These are phyloP conservation scores for Quiscalus mexicanus DNA, from an alignment of 2,113 vertebrate species.

Conservation along the genomic window DNA sequence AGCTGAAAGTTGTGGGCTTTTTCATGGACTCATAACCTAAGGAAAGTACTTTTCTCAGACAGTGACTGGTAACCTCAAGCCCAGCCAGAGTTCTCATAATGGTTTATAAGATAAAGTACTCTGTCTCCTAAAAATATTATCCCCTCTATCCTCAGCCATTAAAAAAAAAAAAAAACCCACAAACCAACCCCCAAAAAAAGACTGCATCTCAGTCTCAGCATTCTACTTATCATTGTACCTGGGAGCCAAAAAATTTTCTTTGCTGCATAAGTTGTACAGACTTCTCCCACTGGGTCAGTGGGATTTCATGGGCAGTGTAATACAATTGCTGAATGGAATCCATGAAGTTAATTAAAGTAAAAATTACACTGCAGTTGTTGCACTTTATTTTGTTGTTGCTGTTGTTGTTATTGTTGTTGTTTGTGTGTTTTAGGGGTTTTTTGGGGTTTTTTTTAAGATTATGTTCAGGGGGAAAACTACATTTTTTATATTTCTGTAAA, in stretches of 20 bases:
- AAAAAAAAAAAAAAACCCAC: neutral
- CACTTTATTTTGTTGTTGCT: neutral
- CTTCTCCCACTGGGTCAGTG: neutral
- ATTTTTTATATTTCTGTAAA: neutral
- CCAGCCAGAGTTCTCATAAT: neutral
- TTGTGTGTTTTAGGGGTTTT: neutral
- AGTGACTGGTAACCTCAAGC: neutral
- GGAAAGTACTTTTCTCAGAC: neutral
- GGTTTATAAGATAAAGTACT: neutral
- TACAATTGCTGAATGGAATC: neutral
- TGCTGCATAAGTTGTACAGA: neutral
- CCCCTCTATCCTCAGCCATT: accelerated
- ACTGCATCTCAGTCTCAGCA: neutral
- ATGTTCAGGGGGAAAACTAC: neutral
- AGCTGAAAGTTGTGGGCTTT: neutral
- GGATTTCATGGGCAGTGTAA: neutral
- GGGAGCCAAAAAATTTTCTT: neutral
- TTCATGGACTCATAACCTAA: neutral
- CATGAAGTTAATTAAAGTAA: neutral
- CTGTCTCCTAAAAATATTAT: neutral
- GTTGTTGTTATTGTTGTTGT: neutral
- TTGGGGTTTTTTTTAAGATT: neutral
- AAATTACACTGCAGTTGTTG: neutral
- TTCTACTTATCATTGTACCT: neutral
- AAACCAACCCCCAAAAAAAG: neutral